Conservation (phyloP, 2,888 invertebrate genomes). For the Drosophila anomelani region DNA sequence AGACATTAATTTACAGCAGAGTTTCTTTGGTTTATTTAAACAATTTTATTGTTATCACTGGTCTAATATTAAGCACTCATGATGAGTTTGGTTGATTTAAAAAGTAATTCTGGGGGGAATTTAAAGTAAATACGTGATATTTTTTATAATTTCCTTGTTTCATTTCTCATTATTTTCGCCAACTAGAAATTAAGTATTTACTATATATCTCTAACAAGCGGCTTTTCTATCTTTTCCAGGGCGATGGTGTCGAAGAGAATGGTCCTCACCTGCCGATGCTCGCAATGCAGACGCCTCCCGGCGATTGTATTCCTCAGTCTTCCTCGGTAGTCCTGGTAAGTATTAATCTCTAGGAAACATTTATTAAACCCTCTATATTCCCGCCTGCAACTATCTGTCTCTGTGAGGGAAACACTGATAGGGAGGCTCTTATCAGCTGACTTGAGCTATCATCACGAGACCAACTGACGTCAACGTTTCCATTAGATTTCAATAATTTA, state of each 20-base stretch:
- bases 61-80: background rate
- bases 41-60: constrained; percentile 9
- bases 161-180: constrained; percentile 2
- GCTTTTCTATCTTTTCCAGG: constrained; percentile 87
- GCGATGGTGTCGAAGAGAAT: constrained; percentile 97
- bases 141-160: background rate
- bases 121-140: background rate
- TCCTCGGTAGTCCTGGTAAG: constrained; percentile 94
- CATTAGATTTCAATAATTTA: constrained; percentile 75
- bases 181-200: background rate
- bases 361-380: background rate
- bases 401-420: constrained; percentile 1
- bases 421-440: constrained; percentile 45
- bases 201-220: constrained; percentile 50
- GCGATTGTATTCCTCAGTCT: constrained; percentile 95
- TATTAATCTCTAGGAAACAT: constrained; percentile 42
- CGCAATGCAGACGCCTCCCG: constrained; percentile 91
- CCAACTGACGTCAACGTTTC: constrained; percentile 66
- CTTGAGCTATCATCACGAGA: constrained; percentile 33
- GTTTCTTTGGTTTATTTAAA: constrained; percentile 7
- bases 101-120: background rate
- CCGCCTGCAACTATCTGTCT: constrained; percentile 6
- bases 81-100: constrained; percentile 6
- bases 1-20: constrained; percentile 14
- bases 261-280: constrained; percentile 94